Conservation (phyloP, 2,113 vertebrate genomes). For the Hyperoodon ampullatus region DNA sequence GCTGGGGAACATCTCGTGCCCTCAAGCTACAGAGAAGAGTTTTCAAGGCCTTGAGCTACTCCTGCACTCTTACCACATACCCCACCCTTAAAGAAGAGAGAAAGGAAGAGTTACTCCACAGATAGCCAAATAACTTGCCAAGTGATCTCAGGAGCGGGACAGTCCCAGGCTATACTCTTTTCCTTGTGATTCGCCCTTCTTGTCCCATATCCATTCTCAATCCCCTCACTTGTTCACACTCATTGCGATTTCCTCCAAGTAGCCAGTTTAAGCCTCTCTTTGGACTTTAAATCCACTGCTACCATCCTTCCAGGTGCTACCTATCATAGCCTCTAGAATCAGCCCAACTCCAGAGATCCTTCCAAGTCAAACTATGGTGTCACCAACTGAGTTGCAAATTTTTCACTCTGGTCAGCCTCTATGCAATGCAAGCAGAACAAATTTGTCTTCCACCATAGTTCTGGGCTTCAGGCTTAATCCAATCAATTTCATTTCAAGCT, state of each 20-base stretch:
- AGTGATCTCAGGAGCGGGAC: background rate
- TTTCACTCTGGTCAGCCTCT: background rate
- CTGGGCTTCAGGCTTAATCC: background rate
- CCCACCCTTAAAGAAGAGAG: background rate
- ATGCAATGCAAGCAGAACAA: background rate
- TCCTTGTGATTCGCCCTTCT: background rate
- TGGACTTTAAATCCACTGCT: background rate
- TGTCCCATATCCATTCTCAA: background rate
- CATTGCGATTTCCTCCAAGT: background rate
- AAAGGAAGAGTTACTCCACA: background rate
- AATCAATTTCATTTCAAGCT: constrained; percentile 7
- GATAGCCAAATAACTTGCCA: background rate
- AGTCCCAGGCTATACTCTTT: background rate
- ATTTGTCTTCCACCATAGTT: background rate
- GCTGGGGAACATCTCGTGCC: background rate
- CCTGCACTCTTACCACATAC: background rate
- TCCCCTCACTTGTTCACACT: background rate
- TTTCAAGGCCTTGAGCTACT: background rate
- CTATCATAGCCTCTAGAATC: background rate
- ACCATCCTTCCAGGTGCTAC: background rate
- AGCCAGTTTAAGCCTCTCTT: background rate
- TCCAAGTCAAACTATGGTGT: background rate
- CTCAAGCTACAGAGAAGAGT: background rate
- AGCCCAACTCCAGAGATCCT: background rate
- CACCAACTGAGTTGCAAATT: background rate